A percentile compares a stretch with the other conserved stretches of the same genome.
Conservation (phyloP, 2,888 invertebrate genomes). For the Danaus chrysippus region DNA sequence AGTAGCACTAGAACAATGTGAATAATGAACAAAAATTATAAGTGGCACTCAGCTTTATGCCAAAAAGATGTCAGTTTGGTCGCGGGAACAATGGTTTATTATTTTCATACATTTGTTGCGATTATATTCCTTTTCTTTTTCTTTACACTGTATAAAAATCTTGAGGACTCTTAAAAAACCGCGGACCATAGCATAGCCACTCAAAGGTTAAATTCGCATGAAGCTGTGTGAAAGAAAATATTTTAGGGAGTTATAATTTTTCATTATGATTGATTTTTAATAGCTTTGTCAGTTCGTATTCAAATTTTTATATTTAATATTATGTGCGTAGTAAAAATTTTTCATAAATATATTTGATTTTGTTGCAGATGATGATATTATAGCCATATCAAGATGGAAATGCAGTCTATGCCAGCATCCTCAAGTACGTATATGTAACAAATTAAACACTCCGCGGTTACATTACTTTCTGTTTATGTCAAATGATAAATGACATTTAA, state of each 20-base stretch:
- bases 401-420: slow-evolving; percentile 53
- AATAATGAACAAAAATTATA: slow-evolving; percentile 57
- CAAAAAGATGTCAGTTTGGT: slow-evolving; percentile 63
- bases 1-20: slow-evolving; percentile 60
- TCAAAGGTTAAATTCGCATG: slow-evolving; percentile 47
- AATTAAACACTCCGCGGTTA: slow-evolving; percentile 6
- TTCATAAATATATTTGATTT: slow-evolving; percentile 6
- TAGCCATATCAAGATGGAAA: slow-evolving; percentile 41
- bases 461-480: neutral
- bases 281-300: slow-evolving; percentile 3
- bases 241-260: slow-evolving; percentile 18
- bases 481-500: slow-evolving; percentile 1
- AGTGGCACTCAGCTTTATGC: slow-evolving; percentile 61
- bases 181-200: slow-evolving; percentile 38
- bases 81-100: slow-evolving; percentile 55
- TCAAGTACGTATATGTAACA: slow-evolving; percentile 49
- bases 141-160: slow-evolving; percentile 42
- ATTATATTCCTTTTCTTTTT: slow-evolving; percentile 60
- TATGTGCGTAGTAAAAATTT: neutral
- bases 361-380: slow-evolving; percentile 42
- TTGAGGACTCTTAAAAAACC: slow-evolving; percentile 49
- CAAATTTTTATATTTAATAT: slow-evolving; percentile 7
- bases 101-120: slow-evolving; percentile 73
- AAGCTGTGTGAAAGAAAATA: slow-evolving; percentile 39
- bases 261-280: slow-evolving; percentile 4